phyloP scores from a whole-genome alignment of 2,888 invertebrate species.

The Dryocosmus kuriphilus region DNA sequence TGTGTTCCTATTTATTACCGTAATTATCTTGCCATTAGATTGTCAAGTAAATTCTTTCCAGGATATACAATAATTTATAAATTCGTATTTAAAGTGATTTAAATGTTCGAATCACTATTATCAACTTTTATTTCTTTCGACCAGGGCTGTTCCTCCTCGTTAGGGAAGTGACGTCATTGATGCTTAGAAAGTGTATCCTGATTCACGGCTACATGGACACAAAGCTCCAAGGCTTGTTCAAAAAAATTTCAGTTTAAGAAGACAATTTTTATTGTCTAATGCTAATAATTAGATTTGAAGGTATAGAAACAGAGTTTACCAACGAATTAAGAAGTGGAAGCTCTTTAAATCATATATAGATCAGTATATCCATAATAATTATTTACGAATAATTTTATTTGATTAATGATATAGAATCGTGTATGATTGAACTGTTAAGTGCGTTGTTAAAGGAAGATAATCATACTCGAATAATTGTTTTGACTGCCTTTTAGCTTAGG shows the following conservation, averaged over 20 bases:
- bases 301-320: not conserved
- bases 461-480: not conserved
- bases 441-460: not conserved
- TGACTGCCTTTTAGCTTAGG: not conserved
- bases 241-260: not conserved
- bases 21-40: conserved; percentile 6
- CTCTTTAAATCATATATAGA: not conserved
- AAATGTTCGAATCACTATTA: conserved; percentile 36
- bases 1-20: not conserved
- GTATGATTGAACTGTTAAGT: not conserved
- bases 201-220: conserved; percentile 57
- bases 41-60: not conserved
- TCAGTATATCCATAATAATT: conserved; percentile 11
- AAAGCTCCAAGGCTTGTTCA: not conserved
- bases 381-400: not conserved
- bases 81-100: not conserved
- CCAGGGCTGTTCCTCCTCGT: conserved; percentile 47
- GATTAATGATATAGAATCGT: conserved; percentile 16
- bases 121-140: conserved; percentile 47
- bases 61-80: conserved; percentile 4
- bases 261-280: not conserved
- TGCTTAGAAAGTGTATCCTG: conserved; percentile 69
- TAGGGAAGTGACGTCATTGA: conserved; percentile 56
- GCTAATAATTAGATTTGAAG: not conserved
- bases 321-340: not conserved